Evolutionary conservation across 2,113 vertebrate genomes (phyloP).

Genomic region (Gadus chalcogrammus): DNA sequence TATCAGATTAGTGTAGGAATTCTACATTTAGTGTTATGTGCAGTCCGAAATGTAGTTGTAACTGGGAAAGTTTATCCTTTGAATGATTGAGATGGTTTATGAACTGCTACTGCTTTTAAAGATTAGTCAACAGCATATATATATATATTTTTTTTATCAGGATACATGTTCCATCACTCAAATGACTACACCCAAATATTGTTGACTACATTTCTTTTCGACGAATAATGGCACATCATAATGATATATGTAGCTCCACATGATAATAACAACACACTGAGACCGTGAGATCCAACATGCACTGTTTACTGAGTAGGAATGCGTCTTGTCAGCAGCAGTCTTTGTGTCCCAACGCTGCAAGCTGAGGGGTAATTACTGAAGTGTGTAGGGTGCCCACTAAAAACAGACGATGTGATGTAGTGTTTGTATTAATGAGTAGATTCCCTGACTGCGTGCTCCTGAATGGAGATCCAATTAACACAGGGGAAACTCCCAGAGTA

Average conservation of each 20-base stretch:
- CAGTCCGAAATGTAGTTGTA: too few species aligned
- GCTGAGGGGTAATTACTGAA: conserved; percentile 79
- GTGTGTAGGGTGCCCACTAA: conserved; percentile 50
- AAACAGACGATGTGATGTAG: conserved; percentile 40
- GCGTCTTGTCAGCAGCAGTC: conserved; percentile 88
- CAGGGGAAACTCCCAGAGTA: conserved; percentile 72
- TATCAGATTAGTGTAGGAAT: background rate
- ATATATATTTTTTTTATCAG: too few species aligned
- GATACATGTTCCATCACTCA: background rate
- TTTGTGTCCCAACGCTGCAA: conserved; percentile 74
- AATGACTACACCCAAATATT: background rate
- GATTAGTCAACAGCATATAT: too few species aligned
- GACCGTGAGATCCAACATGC: conserved; percentile 68
- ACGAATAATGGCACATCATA: background rate
- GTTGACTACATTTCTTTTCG: background rate
- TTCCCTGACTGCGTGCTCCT: conserved; percentile 84
- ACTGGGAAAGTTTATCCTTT: too few species aligned
- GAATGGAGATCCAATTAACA: conserved; percentile 64
- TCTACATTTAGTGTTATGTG: background rate
- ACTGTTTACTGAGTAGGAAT: conserved; percentile 83
- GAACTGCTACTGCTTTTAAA: too few species aligned
- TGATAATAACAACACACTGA: conserved; percentile 16
- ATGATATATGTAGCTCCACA: background rate
- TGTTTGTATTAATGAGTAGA: conserved; percentile 71
- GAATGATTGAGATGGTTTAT: too few species aligned